Conservation (phyloP, 2,113 vertebrate genomes). For the Bolborhynchus lineola region DNA sequence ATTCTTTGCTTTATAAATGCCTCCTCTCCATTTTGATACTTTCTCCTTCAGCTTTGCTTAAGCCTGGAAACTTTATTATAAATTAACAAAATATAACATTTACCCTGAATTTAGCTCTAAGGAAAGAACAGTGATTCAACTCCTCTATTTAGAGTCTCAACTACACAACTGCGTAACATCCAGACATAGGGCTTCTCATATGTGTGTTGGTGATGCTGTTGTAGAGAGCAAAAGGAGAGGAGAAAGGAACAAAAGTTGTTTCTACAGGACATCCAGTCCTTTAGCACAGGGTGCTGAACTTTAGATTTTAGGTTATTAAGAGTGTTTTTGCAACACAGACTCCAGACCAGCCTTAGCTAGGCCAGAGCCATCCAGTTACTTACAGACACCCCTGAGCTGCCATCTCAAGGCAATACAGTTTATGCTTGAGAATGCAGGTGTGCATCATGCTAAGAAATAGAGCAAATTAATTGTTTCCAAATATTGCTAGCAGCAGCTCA, state of each 20-base stretch:
- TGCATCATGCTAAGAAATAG: neutral
- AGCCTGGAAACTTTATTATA: neutral
- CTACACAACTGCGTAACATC: neutral
- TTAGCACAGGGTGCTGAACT: neutral
- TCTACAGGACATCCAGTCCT: neutral
- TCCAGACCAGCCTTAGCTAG: neutral
- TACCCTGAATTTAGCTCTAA: neutral
- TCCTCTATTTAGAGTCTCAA: neutral
- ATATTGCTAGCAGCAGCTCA: neutral
- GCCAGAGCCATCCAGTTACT: neutral
- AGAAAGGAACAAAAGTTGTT: neutral
- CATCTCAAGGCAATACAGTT: neutral
- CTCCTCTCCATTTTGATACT: neutral
- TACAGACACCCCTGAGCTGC: neutral
- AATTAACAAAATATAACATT: neutral
- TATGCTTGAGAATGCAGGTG: neutral
- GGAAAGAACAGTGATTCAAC: neutral
- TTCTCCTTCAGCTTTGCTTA: neutral
- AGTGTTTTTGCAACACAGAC: fast-evolving
- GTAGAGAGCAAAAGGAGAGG: neutral
- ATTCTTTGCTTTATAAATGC: neutral
- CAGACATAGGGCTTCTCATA: neutral
- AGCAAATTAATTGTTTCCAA: neutral
- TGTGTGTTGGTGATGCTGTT: neutral
- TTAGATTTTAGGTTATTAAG: neutral